Percentiles rank a stretch among this genome's conserved stretches.
phyloP scores from a whole-genome alignment of 2,113 vertebrate genomes.

The Cavia porcellus region DNA sequence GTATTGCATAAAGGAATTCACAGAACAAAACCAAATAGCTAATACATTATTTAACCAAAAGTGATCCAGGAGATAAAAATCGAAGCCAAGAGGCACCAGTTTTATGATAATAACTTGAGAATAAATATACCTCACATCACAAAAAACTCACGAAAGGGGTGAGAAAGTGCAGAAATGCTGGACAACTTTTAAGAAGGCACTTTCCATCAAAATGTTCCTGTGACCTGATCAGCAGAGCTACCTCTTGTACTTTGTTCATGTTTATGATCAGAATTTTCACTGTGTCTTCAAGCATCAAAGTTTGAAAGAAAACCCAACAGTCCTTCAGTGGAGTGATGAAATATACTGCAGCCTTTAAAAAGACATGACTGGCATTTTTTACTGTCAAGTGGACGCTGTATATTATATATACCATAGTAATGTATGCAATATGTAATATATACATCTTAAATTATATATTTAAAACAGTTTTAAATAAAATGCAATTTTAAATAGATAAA shows the following conservation, averaged over 20 bases:
- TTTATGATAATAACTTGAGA: not conserved
- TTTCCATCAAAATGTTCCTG: not conserved
- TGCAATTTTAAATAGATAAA: not conserved
- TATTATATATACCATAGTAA: not conserved
- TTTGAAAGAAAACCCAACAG: not conserved
- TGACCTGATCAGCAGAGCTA: not conserved
- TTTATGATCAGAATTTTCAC: not conserved
- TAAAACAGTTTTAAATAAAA: not conserved
- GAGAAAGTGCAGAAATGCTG: not conserved
- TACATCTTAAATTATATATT: not conserved
- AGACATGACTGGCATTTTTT: not conserved
- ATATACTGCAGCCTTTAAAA: slow-evolving; percentile 9
- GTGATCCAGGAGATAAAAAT: not conserved
- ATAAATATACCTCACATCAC: not conserved
- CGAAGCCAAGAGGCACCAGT: not conserved
- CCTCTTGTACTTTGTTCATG: not conserved
- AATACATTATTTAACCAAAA: not conserved
- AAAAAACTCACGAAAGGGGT: not conserved
- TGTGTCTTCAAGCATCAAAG: slow-evolving; percentile 2
- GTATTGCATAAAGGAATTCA: not conserved
- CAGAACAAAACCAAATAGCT: not conserved
- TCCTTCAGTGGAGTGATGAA: not conserved
- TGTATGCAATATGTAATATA: not conserved
- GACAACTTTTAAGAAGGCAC: not conserved
- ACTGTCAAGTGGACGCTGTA: not conserved